A percentile compares a stretch with the other conserved stretches of the same genome.
Conservation (phyloP, 2,888 invertebrate species). For the Synergus japonicus region DNA sequence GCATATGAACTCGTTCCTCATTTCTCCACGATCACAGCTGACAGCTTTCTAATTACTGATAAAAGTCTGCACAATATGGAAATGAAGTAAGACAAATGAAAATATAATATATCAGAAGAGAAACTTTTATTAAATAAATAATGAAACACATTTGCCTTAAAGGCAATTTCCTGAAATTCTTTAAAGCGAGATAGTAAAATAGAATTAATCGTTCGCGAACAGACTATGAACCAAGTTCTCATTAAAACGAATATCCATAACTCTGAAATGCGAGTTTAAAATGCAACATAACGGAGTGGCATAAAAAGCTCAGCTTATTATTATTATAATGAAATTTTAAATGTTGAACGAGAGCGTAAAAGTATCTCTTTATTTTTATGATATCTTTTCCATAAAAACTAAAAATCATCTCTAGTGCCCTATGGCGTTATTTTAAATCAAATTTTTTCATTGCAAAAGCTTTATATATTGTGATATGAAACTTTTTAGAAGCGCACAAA, state of each 20-base stretch:
- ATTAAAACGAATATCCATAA: background rate
- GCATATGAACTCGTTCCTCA: background rate
- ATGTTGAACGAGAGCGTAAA: background rate
- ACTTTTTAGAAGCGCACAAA: background rate
- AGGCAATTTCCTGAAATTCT: background rate
- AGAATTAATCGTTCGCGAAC: background rate
- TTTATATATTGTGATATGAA: background rate
- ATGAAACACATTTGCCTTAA: background rate
- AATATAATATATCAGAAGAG: too few species aligned
- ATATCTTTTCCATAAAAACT: background rate
- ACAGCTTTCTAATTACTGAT: too few species aligned
- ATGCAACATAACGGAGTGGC: background rate
- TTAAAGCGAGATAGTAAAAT: background rate
- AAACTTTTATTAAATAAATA: background rate
- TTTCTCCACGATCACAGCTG: background rate
- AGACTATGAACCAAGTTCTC: background rate
- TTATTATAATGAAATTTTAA: conserved; percentile 3
- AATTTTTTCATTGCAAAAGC: background rate
- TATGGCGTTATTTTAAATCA: background rate
- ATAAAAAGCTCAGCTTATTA: background rate
- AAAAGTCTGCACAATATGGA: too few species aligned
- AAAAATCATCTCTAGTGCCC: background rate
- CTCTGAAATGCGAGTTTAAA: background rate
- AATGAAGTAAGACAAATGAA: too few species aligned
- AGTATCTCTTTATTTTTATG: conserved; percentile 12